Evolutionary conservation across 2,113 vertebrate genomes (phyloP).

Genomic region (Fregetta grallaria): DNA sequence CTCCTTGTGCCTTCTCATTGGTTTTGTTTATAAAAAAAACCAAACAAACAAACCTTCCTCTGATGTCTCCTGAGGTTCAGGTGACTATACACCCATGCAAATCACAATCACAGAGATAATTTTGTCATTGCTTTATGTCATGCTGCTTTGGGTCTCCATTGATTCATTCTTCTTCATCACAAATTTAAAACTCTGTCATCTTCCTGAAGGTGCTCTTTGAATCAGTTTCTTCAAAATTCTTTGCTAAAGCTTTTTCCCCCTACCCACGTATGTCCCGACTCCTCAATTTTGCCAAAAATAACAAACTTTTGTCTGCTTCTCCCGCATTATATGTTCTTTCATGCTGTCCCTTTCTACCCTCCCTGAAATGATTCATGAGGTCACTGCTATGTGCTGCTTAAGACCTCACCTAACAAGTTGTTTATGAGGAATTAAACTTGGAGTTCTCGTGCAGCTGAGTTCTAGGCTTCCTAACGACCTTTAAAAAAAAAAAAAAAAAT

Average conservation of each 20-base stretch:
- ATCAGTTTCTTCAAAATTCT: neutral
- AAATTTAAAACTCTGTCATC: neutral
- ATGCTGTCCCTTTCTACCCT: neutral
- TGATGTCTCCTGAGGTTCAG: neutral
- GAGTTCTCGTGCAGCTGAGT: neutral
- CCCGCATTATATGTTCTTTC: neutral
- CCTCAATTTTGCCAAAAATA: neutral
- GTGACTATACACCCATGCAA: neutral
- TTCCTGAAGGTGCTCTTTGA: neutral
- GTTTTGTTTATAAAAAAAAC: neutral
- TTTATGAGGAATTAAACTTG: neutral
- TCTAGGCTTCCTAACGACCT: neutral
- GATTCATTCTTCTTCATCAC: neutral
- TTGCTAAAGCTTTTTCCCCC: neutral
- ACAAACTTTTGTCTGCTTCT: neutral
- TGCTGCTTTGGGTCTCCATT: neutral
- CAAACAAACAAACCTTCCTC: neutral
- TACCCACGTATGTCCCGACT: neutral
- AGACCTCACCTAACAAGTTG: neutral
- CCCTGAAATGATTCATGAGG: neutral
- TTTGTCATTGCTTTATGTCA: neutral
- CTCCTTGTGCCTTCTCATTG: neutral
- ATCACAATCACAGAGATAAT: neutral
- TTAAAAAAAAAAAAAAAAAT: neutral
- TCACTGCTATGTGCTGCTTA: neutral